These are phyloP conservation scores for Palloptera scutellata DNA, from an alignment of 2,888 invertebrate species.

Conservation along the genomic window DNA sequence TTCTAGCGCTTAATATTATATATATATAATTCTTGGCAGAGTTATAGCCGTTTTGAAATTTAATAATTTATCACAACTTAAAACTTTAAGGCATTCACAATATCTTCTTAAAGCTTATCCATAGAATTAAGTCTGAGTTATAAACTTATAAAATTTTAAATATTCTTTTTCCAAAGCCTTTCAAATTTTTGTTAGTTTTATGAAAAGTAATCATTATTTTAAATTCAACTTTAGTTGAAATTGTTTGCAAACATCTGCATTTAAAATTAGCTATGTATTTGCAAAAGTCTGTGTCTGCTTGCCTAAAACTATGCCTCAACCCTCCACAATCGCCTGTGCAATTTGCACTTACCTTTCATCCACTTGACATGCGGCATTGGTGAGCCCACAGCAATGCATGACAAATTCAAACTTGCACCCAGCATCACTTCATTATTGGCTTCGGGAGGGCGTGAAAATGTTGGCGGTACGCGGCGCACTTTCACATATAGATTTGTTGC, in stretches of 20 bases:
- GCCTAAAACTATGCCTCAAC: background rate
- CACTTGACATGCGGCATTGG: constrained; percentile 98
- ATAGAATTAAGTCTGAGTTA: no score
- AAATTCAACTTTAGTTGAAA: no score
- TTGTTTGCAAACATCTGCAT: background rate
- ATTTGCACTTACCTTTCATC: constrained; percentile 75
- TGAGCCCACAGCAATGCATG: constrained; percentile 96
- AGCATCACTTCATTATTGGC: constrained; percentile 88
- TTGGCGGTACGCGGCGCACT: constrained; percentile 94
- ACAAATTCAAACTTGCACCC: constrained; percentile 89
- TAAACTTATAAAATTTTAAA: no score
- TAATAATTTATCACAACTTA: no score
- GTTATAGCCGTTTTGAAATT: no score
- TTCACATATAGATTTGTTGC: constrained; percentile 90
- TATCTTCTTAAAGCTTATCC: no score
- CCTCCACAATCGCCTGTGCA: background rate
- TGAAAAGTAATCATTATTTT: no score
- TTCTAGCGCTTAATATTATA: background rate
- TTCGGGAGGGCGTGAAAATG: constrained; percentile 92
- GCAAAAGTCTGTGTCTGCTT: no score
- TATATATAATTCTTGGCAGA: no score
- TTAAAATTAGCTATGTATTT: no score
- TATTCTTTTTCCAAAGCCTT: background rate
- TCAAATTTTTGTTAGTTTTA: no score
- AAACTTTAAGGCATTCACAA: no score